These are phyloP conservation scores for Cyanistes caeruleus DNA, from an alignment of 2,113 vertebrate species.

Conservation along the genomic window DNA sequence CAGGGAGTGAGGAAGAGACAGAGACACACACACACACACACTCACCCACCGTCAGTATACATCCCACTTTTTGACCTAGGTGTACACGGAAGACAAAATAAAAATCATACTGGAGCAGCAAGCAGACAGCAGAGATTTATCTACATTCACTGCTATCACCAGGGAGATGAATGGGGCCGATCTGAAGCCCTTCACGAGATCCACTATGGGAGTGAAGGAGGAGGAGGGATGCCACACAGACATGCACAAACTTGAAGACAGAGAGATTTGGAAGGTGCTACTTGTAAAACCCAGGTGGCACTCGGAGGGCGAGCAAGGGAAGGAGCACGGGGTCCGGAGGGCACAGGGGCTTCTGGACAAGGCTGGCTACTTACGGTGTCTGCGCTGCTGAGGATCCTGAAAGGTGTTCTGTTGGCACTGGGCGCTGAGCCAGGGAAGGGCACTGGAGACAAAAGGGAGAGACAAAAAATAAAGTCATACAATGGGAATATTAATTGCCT, in stretches of 20 bases:
- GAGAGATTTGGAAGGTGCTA: conserved; percentile 85
- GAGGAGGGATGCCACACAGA: conserved; percentile 87
- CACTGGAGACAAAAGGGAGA: conserved; percentile 84
- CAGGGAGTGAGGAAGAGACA: neutral
- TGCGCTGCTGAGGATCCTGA: conserved; percentile 80
- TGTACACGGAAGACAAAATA: conserved; percentile 78
- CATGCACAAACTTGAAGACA: conserved; percentile 87
- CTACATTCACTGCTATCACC: conserved; percentile 87
- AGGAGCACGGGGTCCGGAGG: conserved; percentile 74
- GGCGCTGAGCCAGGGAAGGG: conserved; percentile 89
- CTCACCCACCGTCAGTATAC: conserved; percentile 15
- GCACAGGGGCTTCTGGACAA: conserved; percentile 67
- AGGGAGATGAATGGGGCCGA: conserved; percentile 88
- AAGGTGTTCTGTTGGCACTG: conserved; percentile 86
- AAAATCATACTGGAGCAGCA: conserved; percentile 81
- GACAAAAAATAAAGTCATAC: conserved; percentile 79
- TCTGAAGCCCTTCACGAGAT: conserved; percentile 82
- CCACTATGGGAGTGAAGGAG: conserved; percentile 83
- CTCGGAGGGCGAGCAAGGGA: conserved; percentile 70
- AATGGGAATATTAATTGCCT: conserved; percentile 86
- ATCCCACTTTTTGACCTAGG: conserved; percentile 78
- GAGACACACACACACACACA: conserved; percentile 13
- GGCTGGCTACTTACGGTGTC: conserved; percentile 79
- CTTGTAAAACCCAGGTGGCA: conserved; percentile 83
- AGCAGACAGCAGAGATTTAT: conserved; percentile 85